Evolutionary conservation across 2,888 invertebrate genomes (phyloP).

Genomic region (Zaprionus bogoriensis): DNA sequence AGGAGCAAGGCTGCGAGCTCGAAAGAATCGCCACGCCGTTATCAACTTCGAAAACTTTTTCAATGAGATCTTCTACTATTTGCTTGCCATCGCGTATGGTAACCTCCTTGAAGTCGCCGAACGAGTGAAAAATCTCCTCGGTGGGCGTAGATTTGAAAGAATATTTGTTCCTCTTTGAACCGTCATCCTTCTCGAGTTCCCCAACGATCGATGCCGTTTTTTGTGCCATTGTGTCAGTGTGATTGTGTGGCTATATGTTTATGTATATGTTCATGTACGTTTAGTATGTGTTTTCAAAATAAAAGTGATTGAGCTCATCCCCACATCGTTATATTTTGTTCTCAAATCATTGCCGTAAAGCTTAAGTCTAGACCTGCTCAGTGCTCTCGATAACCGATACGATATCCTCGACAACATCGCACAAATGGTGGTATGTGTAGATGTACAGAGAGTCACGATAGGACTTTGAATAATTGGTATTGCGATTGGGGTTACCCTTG

Average conservation of each 20-base stretch:
- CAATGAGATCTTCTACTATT: constrained; percentile 28
- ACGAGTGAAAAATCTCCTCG: not conserved
- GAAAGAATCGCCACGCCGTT: too few relatives aligned
- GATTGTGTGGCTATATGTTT: not conserved
- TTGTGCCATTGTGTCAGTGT: not conserved
- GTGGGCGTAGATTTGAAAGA: not conserved
- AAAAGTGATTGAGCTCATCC: too few relatives aligned
- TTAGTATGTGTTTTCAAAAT: not conserved
- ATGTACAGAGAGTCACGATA: constrained; percentile 65
- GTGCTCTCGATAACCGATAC: constrained; percentile 74
- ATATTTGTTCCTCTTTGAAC: not conserved
- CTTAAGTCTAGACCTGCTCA: constrained; percentile 25
- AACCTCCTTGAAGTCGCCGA: not conserved
- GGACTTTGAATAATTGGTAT: constrained; percentile 44
- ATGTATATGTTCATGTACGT: not conserved
- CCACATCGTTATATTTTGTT: too few relatives aligned
- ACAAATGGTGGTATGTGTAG: constrained; percentile 61
- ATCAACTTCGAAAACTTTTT: not conserved
- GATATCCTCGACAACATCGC: constrained; percentile 69
- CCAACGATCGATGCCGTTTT: not conserved
- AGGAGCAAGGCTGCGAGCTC: too few relatives aligned
- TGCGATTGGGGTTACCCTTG: not conserved
- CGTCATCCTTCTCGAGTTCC: too few relatives aligned
- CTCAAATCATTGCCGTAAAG: too few relatives aligned
- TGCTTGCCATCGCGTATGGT: constrained; percentile 12